These are phyloP conservation scores for Trichonephila clavipes DNA, from an alignment of 1,140 invertebrate genomes.

Conservation along the genomic window DNA sequence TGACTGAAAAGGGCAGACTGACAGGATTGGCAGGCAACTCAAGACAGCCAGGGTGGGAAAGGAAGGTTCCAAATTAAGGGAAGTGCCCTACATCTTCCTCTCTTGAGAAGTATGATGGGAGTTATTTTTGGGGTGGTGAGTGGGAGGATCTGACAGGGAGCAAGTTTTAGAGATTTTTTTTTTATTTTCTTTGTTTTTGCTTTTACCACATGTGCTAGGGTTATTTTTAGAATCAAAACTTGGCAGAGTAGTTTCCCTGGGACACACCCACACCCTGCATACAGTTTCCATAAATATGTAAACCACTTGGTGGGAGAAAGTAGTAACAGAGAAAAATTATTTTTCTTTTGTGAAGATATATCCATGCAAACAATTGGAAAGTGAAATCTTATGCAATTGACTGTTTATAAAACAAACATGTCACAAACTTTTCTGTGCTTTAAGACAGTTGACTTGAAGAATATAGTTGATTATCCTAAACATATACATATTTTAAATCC, in stretches of 20 bases:
- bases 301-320: slow-evolving; percentile 60
- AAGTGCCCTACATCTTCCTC: slow-evolving; percentile 69
- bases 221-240: slow-evolving; percentile 68
- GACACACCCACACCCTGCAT: slow-evolving; percentile 16
- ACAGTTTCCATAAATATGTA: slow-evolving; percentile 75
- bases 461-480: no score
- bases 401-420: no score
- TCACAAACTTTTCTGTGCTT: no score
- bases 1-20: slow-evolving; percentile 74
- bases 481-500: no score
- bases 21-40: slow-evolving; percentile 63
- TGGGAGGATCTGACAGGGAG: slow-evolving; percentile 75
- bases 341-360: neutral
- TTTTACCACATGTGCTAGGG: slow-evolving; percentile 53
- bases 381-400: neutral
- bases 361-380: neutral
- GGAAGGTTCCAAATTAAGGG: slow-evolving; percentile 73
- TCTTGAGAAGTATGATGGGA: slow-evolving; percentile 66
- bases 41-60: neutral
- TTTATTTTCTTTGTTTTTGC: slow-evolving; percentile 15
- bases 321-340: neutral
- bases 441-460: no score
- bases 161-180: slow-evolving; percentile 31
- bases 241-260: slow-evolving; percentile 42
- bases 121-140: slow-evolving; percentile 67